Conservation (phyloP, 2,113 vertebrate species). For the Felis catus region F.catus_Fca126_mat1.0 CM031415.1:128989501-128990000, state of each 20-base stretch:
- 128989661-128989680: neutral
- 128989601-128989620: neutral
- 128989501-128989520: neutral
- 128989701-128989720: neutral
- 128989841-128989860: neutral
- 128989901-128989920: neutral
- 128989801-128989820: neutral
- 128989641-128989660: neutral
- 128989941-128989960: neutral
- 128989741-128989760: neutral
- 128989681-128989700: neutral
- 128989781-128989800: neutral
- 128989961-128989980: neutral
- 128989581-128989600: neutral
- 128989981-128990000: neutral
- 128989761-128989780: neutral
- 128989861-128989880: neutral
- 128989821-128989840: conserved; percentile 16
- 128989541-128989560: neutral
- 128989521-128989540: neutral
- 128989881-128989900: neutral
- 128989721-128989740: neutral
- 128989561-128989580: neutral
- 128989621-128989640: neutral
- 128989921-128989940: neutral